These are phyloP conservation scores for Garrulus glandarius DNA, from an alignment of 2,797 vertebrate species.

Conservation along the genomic window DNA sequence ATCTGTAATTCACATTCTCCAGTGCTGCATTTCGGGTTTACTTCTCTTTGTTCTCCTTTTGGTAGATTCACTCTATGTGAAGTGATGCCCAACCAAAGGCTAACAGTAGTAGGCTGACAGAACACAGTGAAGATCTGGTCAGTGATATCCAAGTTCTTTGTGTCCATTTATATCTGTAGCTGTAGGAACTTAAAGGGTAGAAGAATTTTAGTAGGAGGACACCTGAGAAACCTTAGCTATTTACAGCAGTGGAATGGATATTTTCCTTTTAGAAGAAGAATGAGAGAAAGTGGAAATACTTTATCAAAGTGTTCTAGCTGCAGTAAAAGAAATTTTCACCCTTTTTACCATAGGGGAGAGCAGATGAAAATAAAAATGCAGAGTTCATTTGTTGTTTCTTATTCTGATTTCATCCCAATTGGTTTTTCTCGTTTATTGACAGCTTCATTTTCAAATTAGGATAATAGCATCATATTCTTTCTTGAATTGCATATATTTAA, in stretches of 20 bases:
- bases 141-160: neutral
- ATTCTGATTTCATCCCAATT: neutral
- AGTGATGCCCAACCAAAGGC: neutral
- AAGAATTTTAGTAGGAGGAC: neutral
- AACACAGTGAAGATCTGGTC: neutral
- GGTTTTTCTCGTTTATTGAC: constrained; percentile 2
- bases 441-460: constrained; percentile 42
- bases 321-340: neutral
- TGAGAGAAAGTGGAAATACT: neutral
- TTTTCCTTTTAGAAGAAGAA: neutral
- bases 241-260: neutral
- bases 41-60: neutral
- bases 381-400: neutral
- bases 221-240: neutral
- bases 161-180: neutral
- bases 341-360: neutral
- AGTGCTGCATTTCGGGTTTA: neutral
- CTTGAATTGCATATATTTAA: neutral
- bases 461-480: neutral
- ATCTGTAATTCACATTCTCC: neutral
- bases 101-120: neutral
- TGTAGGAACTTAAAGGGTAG: neutral
- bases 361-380: neutral
- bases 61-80: neutral
- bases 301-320: neutral